Evolutionary conservation across 2,797 vertebrate species (phyloP).

Genomic region (Smutsia gigantea): DNA sequence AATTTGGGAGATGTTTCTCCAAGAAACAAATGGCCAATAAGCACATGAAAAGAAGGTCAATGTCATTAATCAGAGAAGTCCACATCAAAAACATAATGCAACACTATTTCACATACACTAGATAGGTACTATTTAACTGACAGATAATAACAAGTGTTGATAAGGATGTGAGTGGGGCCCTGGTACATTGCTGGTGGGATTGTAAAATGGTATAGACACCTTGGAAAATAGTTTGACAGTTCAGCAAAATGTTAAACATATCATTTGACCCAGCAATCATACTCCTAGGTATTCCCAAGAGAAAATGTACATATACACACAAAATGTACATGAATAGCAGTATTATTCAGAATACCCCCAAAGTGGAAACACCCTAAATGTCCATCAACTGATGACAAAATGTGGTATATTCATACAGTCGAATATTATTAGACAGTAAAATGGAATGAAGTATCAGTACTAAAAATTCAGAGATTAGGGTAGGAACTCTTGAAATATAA

Average conservation of each 20-base stretch:
- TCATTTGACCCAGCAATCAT: not conserved
- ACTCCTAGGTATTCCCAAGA: not conserved
- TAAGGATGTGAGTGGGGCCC: not conserved
- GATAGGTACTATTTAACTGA: not conserved
- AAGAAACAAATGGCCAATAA: not conserved
- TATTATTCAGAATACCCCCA: not conserved
- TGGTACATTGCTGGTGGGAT: not conserved
- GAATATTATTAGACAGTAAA: not conserved
- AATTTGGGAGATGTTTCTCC: conserved; percentile 3
- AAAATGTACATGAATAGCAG: not conserved
- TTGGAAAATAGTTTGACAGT: not conserved
- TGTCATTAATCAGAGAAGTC: not conserved
- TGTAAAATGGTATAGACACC: not conserved
- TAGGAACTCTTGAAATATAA: not conserved
- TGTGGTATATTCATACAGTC: too few relatives aligned
- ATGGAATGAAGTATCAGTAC: not conserved
- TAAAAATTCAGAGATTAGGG: not conserved
- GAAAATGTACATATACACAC: not conserved
- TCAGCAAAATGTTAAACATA: not conserved
- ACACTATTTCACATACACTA: not conserved
- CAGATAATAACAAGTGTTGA: not conserved
- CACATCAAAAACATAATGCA: not conserved
- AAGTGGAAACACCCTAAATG: not conserved
- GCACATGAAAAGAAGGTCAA: not conserved
- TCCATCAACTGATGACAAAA: not conserved